Base-by-base conservation (phyloP, 2,888 invertebrate species). In the Drosophila testacea region DNA sequence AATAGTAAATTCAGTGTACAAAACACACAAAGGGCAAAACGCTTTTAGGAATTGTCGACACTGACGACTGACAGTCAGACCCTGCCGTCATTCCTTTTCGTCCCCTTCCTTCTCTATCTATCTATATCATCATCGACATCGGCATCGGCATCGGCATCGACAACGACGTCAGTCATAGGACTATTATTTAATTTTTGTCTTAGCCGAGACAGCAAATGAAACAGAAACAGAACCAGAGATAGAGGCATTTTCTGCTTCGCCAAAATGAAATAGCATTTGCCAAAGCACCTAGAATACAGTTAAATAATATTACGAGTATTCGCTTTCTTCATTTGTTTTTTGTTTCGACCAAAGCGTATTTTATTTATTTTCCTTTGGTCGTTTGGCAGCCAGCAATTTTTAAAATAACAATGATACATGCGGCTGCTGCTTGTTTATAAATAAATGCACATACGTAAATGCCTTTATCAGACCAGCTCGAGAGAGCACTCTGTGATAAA, bases 371-470 rank as follows among this genome's bases (percentile, higher is more conserved):
- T 56, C 57, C 47, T 79, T 82, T 81, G 73, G 61, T 73, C 75
- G 74, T 67, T 57, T 69, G 69, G 78, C 81, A 69, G 82, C 71
- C 65, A 85, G 69, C 75, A 82, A 75, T 85, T 86, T 84, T 84
- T 89, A 86, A 87, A 86, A 85, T 85, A 89, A 85, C 84, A 85
- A 85, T 85, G 89, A 85, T 85, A 85, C 85, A 87, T 85, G 69
- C 89, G 79, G 76, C 80, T 67, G 85, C 80, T 83, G 75, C 69
- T 85, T 88, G 88, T 83, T 86, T 84, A 84, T 84, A 84, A 84
- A 84, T 84, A 84, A 84, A 88, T 83, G 67, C 77, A 80, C 88
- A 88, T 82, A 83, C 83, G 83, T 88, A 88, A 88, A 85, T 88
- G 83, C 82, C 69, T 82, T 83, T 83, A 83, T 83, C 88, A 83